Percentiles rank a stretch among this genome's conserved stretches.
Conservation (phyloP, 2,797 vertebrate species). For the Gadopsis bispinosus region DNA sequence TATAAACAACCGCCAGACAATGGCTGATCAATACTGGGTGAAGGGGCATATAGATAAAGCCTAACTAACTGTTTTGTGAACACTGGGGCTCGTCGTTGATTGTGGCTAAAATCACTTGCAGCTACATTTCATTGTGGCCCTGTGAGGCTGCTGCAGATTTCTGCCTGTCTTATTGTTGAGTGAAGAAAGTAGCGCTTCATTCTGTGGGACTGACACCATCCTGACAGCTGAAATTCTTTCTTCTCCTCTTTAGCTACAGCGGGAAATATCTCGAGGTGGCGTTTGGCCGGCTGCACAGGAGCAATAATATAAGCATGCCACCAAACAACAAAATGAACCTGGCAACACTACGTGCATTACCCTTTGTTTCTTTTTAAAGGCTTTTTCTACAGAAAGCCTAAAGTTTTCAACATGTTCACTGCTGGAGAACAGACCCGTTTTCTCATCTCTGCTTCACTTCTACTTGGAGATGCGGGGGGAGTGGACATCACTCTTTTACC, state of each 20-base stretch:
- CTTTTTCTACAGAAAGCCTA: neutral
- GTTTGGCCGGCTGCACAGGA: neutral
- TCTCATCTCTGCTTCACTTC: neutral
- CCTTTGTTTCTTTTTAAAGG: too few relatives aligned
- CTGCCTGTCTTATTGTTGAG: neutral
- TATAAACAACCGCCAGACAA: slow-evolving; percentile 33
- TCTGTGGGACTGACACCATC: slow-evolving; percentile 28
- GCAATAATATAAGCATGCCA: neutral
- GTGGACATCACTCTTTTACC: slow-evolving; percentile 35
- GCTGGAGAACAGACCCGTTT: slow-evolving; percentile 18
- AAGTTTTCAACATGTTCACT: slow-evolving; percentile 11
- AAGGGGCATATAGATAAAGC: slow-evolving; percentile 44
- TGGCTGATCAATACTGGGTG: slow-evolving; percentile 41
- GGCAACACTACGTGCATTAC: too few relatives aligned
- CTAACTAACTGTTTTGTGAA: slow-evolving; percentile 21
- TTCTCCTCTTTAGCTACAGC: slow-evolving; percentile 6
- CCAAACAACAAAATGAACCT: neutral
- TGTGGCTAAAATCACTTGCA: slow-evolving; percentile 15
- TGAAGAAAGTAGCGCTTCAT: slow-evolving; percentile 17
- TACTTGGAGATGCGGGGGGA: slow-evolving; percentile 19
- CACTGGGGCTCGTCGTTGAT: slow-evolving; percentile 6
- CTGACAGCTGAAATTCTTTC: slow-evolving; percentile 30
- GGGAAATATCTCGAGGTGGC: slow-evolving; percentile 14
- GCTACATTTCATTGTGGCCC: slow-evolving; percentile 5
- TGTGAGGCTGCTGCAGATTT: slow-evolving; percentile 26